A percentile compares a stretch with the other conserved stretches of the same genome.
Conservation (phyloP, 2,113 vertebrate genomes). For the Cariama cristata region DNA sequence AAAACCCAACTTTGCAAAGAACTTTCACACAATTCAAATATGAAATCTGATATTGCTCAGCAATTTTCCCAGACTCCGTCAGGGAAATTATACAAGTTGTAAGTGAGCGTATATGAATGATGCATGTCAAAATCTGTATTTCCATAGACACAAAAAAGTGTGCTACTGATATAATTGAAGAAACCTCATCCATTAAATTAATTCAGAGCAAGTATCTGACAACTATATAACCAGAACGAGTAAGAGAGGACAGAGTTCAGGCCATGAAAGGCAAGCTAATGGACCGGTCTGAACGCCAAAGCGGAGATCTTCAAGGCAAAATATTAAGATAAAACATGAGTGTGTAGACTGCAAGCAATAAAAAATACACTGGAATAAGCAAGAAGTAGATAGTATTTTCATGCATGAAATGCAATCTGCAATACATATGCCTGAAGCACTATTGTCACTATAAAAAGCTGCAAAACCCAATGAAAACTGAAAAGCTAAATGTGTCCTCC, state of each 20-base stretch:
- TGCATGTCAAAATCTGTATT: not conserved
- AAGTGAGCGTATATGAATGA: not conserved
- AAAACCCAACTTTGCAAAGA: not conserved
- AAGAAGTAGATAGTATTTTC: not conserved
- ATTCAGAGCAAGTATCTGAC: not conserved
- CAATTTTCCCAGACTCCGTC: not conserved
- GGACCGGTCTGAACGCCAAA: not conserved
- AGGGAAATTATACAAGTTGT: not conserved
- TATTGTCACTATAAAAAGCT: not conserved
- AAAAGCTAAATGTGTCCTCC: not conserved
- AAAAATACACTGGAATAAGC: not conserved
- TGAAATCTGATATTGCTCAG: not conserved
- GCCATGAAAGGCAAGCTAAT: not conserved
- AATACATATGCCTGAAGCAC: not conserved
- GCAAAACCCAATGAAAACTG: not conserved
- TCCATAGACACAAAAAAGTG: not conserved
- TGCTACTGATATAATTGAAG: not conserved
- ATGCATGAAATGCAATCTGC: not conserved
- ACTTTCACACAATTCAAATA: not conserved
- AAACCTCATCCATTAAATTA: not conserved
- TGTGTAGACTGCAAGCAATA: not conserved
- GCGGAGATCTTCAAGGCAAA: not conserved
- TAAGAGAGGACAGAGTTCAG: not conserved
- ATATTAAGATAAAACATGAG: not conserved
- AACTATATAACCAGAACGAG: not conserved